Conservation (phyloP, 2,797 vertebrate species). For the Limosa lapponica region DNA sequence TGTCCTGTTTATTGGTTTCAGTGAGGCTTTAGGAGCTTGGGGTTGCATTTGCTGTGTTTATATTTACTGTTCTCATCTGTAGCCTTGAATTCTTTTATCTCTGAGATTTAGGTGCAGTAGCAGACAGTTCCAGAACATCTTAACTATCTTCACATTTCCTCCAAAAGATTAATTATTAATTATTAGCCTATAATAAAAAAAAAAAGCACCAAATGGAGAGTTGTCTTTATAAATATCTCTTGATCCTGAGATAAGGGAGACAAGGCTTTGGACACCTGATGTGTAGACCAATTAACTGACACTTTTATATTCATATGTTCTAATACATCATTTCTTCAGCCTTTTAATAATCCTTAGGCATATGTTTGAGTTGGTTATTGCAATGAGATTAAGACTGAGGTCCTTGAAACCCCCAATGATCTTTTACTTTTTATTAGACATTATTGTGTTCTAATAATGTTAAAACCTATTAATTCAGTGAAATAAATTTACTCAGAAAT, state of each 20-base stretch:
- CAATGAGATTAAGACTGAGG: conserved; percentile 29
- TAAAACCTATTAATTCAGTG: conserved; percentile 51
- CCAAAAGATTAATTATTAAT: neutral
- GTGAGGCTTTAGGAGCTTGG: neutral
- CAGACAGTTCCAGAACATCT: neutral
- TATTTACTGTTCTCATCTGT: neutral
- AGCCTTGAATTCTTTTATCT: neutral
- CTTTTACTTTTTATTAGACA: conserved; percentile 34
- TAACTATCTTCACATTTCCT: neutral
- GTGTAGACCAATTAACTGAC: neutral
- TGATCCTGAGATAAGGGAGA: neutral
- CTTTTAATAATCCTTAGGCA: conserved; percentile 36
- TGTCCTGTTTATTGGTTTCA: neutral
- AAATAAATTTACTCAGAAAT: conserved; percentile 55
- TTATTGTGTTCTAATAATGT: conserved; percentile 17
- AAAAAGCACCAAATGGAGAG: neutral
- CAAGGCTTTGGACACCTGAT: neutral
- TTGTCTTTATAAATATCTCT: neutral
- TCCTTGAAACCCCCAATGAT: neutral
- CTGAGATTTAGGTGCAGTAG: neutral
- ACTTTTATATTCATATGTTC: neutral
- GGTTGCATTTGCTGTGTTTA: neutral
- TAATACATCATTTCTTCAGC: neutral
- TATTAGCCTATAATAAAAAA: neutral
- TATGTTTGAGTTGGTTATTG: conserved; percentile 36